phyloP scores from a whole-genome alignment of 2,797 vertebrate genomes.

The Phrynocephalus vlangalii region DNA sequence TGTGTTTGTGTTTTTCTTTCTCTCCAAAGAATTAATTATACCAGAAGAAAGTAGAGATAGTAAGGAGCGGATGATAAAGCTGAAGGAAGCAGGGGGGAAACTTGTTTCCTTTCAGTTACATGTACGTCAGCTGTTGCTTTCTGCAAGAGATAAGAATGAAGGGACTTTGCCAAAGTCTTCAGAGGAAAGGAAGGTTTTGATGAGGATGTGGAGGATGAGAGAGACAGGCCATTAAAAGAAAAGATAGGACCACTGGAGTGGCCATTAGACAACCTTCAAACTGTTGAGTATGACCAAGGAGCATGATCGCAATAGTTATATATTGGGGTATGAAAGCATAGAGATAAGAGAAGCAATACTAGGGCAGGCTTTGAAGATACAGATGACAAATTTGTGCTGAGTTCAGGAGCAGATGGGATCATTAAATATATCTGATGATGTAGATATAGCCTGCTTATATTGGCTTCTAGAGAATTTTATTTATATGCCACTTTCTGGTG shows the following conservation, averaged over 20 bases:
- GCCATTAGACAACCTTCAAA: neutral
- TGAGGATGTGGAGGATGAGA: neutral
- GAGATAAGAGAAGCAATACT: neutral
- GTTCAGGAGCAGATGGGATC: neutral
- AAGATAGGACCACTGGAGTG: neutral
- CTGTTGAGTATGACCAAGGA: neutral
- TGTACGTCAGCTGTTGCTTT: neutral
- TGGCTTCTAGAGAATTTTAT: neutral
- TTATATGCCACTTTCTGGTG: neutral
- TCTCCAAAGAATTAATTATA: neutral
- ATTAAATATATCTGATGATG: constrained; percentile 42
- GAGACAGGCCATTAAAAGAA: neutral
- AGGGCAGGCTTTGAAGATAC: neutral
- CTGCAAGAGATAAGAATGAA: neutral
- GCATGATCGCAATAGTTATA: neutral
- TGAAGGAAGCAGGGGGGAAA: neutral
- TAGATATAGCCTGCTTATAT: constrained; percentile 10
- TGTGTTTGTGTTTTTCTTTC: too few relatives aligned
- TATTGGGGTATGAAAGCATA: neutral
- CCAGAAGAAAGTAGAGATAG: neutral
- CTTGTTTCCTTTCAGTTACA: too few relatives aligned
- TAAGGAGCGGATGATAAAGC: neutral
- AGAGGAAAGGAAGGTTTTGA: neutral
- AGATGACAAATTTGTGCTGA: neutral
- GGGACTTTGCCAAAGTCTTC: neutral